phyloP scores from a whole-genome alignment of 2,888 invertebrate genomes.

The Ashinkailepas kermadecensis region DNA sequence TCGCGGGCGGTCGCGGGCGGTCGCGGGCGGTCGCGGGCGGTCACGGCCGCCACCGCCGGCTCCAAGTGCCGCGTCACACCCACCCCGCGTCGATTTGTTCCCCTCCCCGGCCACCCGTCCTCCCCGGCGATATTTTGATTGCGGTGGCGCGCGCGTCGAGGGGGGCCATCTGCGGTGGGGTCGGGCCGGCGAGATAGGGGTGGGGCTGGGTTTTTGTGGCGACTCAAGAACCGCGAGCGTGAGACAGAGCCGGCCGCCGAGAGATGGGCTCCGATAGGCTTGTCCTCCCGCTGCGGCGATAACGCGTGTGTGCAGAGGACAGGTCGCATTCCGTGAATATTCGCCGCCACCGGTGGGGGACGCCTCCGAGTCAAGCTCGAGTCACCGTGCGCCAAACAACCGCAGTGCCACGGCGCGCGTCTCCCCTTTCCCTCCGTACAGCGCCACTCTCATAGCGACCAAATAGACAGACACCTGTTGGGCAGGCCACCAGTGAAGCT shows the following conservation, averaged over 20 bases:
- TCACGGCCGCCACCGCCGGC: not conserved
- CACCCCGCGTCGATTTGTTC: not conserved
- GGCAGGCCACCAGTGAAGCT: not conserved
- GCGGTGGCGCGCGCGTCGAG: not conserved
- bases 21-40: not conserved
- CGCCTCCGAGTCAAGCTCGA: too few relatives aligned
- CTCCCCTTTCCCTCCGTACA: too few relatives aligned
- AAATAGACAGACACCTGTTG: not conserved
- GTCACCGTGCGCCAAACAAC: too few relatives aligned
- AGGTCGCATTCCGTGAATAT: conserved; percentile 15
- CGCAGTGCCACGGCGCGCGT: too few relatives aligned
- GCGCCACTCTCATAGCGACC: not conserved
- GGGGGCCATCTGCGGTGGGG: not conserved
- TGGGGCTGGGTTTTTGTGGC: not conserved
- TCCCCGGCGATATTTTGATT: conserved; percentile 15
- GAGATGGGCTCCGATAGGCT: not conserved
- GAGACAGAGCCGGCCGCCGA: not conserved
- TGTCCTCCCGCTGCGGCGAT: not conserved
- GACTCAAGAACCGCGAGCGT: not conserved
- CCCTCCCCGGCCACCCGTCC: not conserved
- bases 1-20: not conserved
- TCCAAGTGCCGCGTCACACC: not conserved
- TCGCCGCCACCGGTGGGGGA: not conserved
- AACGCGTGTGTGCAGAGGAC: conserved; percentile 13
- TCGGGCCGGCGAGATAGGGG: not conserved